phyloP scores from a whole-genome alignment of 30 jellyfish, hydroid and myxozoan species.

The Aurelia aurita region DNA sequence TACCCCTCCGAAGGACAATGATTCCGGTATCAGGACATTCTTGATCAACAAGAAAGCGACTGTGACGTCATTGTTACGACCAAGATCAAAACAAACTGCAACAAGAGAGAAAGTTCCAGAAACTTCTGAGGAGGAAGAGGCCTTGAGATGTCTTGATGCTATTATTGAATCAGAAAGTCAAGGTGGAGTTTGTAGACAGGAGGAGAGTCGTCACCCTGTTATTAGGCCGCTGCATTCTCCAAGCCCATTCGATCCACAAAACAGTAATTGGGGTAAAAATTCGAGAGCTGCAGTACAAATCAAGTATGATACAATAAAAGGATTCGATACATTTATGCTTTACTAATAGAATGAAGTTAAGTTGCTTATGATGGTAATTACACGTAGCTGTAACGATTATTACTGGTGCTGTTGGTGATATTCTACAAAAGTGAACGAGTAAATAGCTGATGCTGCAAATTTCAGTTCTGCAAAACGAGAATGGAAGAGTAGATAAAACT shows the following conservation, averaged over 20 bases:
- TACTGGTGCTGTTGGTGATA: not conserved
- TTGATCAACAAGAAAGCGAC: slow-evolving; percentile 14
- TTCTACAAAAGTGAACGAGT: no score
- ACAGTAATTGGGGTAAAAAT: no score
- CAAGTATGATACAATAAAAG: slow-evolving; percentile 58
- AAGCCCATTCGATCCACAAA: not conserved
- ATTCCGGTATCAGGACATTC: slow-evolving; percentile 2
- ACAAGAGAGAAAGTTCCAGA: not conserved
- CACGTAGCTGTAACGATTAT: not conserved
- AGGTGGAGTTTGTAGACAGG: not conserved
- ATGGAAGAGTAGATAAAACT: no score
- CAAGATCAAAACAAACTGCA: not conserved
- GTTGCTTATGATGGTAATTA: not conserved
- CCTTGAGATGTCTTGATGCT: slow-evolving; percentile 54
- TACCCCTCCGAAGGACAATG: slow-evolving; percentile 1
- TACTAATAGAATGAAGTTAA: slow-evolving; percentile 8
- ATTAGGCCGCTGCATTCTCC: slow-evolving; percentile 10
- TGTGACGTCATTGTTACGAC: not conserved
- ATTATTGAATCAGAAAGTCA: slow-evolving; percentile 44
- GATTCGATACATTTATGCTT: slow-evolving; percentile 71
- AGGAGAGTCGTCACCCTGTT: not conserved
- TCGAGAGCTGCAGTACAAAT: not conserved
- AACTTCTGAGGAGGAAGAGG: slow-evolving; percentile 57
- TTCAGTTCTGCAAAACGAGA: no score
- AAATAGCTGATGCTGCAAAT: no score